Percentiles rank a stretch among this genome's conserved stretches.
These are phyloP conservation scores for Alectura lathami DNA, from an alignment of 2,113 vertebrate species.

Conservation along the genomic window DNA sequence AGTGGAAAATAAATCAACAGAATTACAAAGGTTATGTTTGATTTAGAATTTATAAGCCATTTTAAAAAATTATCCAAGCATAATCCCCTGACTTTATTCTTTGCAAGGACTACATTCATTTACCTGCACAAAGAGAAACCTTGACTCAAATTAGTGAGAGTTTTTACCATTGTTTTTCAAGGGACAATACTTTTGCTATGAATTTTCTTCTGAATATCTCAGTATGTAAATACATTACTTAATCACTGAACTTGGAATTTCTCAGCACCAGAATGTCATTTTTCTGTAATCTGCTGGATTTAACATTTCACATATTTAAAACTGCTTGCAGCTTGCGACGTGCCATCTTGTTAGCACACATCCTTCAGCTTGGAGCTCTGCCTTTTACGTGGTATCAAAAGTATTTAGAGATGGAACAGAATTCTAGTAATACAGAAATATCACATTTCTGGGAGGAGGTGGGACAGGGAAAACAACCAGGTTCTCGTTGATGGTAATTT, in stretches of 20 bases:
- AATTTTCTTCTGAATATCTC: background rate
- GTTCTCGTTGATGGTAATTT: background rate
- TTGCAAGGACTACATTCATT: background rate
- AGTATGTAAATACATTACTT: background rate
- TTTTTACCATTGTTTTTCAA: background rate
- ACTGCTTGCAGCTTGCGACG: background rate
- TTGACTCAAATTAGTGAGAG: background rate
- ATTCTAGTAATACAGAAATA: background rate
- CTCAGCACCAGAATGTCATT: background rate
- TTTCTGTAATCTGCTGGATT: background rate
- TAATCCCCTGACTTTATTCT: background rate
- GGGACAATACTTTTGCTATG: background rate
- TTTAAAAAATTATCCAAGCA: background rate
- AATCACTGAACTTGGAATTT: background rate
- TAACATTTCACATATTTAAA: background rate
- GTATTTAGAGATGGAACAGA: background rate
- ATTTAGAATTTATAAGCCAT: background rate
- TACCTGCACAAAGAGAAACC: background rate
- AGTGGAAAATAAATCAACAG: background rate
- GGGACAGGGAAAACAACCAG: background rate
- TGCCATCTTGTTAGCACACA: background rate
- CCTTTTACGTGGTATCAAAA: background rate
- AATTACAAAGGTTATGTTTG: background rate
- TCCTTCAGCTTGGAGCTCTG: background rate
- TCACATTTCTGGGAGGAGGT: background rate